phyloP scores from a whole-genome alignment of 2,797 vertebrate species.

The Microtus obscurus region DNA sequence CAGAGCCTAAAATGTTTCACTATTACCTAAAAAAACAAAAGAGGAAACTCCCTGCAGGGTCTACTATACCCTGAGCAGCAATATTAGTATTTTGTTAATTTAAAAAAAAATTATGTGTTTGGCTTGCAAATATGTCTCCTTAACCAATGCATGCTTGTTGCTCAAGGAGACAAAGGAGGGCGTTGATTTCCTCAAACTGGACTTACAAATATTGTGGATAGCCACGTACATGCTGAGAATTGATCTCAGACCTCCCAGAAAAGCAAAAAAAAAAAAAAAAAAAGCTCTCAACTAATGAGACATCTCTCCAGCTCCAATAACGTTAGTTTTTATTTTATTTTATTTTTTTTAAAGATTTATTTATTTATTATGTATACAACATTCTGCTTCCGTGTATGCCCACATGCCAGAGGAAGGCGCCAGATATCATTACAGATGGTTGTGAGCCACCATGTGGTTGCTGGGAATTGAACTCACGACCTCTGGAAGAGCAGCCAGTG shows the following conservation, averaged over 20 bases:
- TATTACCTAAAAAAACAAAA: slow-evolving; percentile 27
- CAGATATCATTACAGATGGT: too few relatives aligned
- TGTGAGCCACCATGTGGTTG: too few relatives aligned
- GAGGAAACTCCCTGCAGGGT: slow-evolving; percentile 15
- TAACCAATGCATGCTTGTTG: not conserved
- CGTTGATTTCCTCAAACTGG: not conserved
- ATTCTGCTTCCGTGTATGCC: too few relatives aligned
- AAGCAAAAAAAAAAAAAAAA: too few relatives aligned
- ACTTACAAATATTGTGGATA: not conserved
- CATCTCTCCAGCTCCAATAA: not conserved
- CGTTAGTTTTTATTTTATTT: not conserved
- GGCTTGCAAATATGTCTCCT: not conserved
- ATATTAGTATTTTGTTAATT: not conserved
- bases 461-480: too few relatives aligned
- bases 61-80: not conserved
- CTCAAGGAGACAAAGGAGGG: not conserved
- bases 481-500: too few relatives aligned
- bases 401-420: too few relatives aligned
- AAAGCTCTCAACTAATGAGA: not conserved
- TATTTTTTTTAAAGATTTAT: too few relatives aligned
- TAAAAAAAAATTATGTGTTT: not conserved
- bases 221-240: not conserved
- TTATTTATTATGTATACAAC: too few relatives aligned
- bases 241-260: not conserved
- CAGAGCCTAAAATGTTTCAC: not conserved